Evolutionary conservation across 1,140 invertebrate species (phyloP), one percentile per base, ranked within the genome.

Genomic region (Hyles euphorbiae): DNA sequence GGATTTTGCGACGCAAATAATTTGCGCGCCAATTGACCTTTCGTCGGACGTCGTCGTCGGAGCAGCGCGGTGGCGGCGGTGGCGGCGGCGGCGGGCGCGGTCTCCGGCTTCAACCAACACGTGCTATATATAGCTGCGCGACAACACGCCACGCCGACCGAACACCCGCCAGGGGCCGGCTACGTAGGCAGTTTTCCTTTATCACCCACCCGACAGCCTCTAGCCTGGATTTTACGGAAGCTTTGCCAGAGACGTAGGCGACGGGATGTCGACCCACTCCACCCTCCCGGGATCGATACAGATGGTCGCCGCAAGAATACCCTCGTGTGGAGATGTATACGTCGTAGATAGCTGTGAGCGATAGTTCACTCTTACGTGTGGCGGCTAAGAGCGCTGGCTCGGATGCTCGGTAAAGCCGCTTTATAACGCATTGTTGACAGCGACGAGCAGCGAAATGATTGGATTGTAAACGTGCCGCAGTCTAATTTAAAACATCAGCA

Each of bases 11-110:
- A 87, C 83, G 85, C 80, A 88, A 88, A 88, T 88, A 88, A 88
- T 88, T 87, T 88, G 81, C 81, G 83, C 81, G 85, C 80, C 85
- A 88, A 88, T 88, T 88, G 85, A 88, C 85, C 85, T 88, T 88
- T 88, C 83, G 77, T 84, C 83, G 81, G 77, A 74, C 76, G 75
- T 69, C 81, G 82, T 78, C 72, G 81, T 68, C 76, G 73, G 60
- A 63, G 70, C 66, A 65, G 67, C 68, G 72, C 67, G 69, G 61
- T 62, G 77, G 67, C 71, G 72, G 63, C 75, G 78, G 73, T 78
- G 78, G 61, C 63, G 77, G 67, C 71, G 72, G 63, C 75, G 78
- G 73, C 78, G 78, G 78, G 74, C 76, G 81, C 81, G 78, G 76
- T 74, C 74, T 68, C 65, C 61, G 70, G 70, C 70, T 67, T 68